Evolutionary conservation across 2,888 invertebrate species (phyloP).

Genomic region (Hemaris fuciformis): DNA sequence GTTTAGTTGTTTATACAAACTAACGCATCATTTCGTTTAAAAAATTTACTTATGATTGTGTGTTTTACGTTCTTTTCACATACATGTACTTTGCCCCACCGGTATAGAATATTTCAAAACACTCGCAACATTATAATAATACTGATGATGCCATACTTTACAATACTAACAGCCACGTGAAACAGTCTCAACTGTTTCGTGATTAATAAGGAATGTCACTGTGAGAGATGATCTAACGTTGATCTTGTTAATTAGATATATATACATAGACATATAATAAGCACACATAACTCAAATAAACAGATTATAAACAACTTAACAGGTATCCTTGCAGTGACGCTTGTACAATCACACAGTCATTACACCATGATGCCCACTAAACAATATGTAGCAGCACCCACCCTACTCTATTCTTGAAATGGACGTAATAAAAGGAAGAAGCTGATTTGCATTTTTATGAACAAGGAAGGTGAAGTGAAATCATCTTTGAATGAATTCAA

Average conservation of each 20-base stretch:
- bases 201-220: background rate
- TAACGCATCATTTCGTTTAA: background rate
- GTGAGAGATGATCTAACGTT: background rate
- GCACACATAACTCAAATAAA: background rate
- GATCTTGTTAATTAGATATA: background rate
- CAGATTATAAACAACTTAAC: slow-evolving; percentile 43
- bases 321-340: slow-evolving; percentile 30
- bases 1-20: background rate
- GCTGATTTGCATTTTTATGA: slow-evolving; percentile 78
- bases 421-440: slow-evolving; percentile 72
- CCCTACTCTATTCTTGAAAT: slow-evolving; percentile 65
- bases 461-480: slow-evolving; percentile 67
- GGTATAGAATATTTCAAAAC: too few relatives aligned
- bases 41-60: too few relatives aligned
- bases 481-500: slow-evolving; percentile 39
- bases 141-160: too few relatives aligned
- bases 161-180: too few relatives aligned
- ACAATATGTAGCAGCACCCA: slow-evolving; percentile 59
- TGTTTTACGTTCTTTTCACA: too few relatives aligned
- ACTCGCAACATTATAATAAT: too few relatives aligned
- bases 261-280: background rate
- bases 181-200: too few relatives aligned
- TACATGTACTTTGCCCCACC: too few relatives aligned
- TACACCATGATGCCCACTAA: slow-evolving; percentile 44
- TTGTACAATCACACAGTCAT: slow-evolving; percentile 35